Base-by-base conservation (phyloP, 2,888 invertebrate species). In the Ceramica pisi region DNA sequence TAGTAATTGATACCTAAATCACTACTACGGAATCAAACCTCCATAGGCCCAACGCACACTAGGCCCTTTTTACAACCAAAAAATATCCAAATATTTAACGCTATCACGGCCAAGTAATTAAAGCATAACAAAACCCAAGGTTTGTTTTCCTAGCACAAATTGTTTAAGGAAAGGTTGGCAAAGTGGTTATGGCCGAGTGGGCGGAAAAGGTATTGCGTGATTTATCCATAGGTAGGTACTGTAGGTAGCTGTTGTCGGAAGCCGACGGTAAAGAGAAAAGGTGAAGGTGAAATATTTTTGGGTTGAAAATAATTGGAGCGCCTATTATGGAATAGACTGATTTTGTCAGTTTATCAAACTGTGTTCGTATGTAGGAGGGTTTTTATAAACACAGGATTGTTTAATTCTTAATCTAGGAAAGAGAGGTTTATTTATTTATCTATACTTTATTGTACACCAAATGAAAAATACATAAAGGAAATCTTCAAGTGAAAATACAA, bases 201-300 rank as follows among this genome's bases (percentile, higher is more conserved):
- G 60, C 38, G 60, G 60, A 12, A 76, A 76, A 53, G 44, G 55
- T 55, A 70, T 57, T 38, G 38, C 44, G 71, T 64, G 71, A 78
- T 70, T 65, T 70, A 70, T 56, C 46, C 51, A 12, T 7, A 64
- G n/a, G 23, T 57, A 68, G 16, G 12, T 31, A 57, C 12, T 21
- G 6, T 16, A 31, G 9, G 38, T 48, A 59, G 14, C 41, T 55
- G 44, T 44, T 51, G 14, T 31, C n/a, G 50, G 14, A 23, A 19
- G 23, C 50, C 9, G 38, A 14, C 7, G 12, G 23, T 9, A 35
- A 41, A 41, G 48, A 31, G 21, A 56, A 57, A 61, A 59, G 14
- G n/a, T 31, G 26, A 68, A 51, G 44, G 21, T 38, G 10, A 44
- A 35, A 23, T 71, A 57, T 57, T 50, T 67, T 59, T 31, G 19